Percentiles rank a stretch among this genome's conserved stretches.
Conservation (phyloP, 92 coral and sea anemone genomes). For the Porites rus region DNA sequence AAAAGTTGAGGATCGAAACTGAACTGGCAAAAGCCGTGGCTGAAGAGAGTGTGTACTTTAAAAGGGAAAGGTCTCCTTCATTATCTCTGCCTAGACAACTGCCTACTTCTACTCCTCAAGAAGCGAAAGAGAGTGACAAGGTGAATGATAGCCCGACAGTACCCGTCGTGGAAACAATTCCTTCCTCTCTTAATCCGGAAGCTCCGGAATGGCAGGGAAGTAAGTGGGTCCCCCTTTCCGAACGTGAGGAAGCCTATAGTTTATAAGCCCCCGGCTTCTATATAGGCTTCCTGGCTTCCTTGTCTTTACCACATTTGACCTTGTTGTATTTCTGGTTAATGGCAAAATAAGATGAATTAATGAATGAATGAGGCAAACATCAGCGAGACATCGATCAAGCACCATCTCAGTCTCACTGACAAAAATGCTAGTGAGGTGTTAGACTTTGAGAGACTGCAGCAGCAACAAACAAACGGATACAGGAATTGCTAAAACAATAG, state of each 20-base stretch:
- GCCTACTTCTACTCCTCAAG: too few species aligned
- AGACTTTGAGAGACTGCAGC: not conserved
- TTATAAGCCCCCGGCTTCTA: too few species aligned
- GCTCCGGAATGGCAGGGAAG: not conserved
- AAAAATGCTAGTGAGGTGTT: constrained; percentile 22
- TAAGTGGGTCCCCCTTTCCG: not conserved
- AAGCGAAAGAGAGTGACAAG: too few species aligned
- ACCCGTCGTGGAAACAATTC: too few species aligned
- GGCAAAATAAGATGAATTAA: too few species aligned
- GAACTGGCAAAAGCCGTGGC: constrained; percentile 18
- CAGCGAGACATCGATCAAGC: not conserved
- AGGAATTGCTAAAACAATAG: constrained; percentile 30
- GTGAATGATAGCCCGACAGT: too few species aligned
- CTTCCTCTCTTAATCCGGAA: not conserved
- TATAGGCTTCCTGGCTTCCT: too few species aligned
- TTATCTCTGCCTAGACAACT: too few species aligned
- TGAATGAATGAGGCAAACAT: not conserved
- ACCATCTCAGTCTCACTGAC: not conserved
- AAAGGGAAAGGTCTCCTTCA: too few species aligned
- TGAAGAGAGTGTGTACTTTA: constrained; percentile 3
- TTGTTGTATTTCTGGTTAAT: too few species aligned
- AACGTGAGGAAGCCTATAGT: not conserved
- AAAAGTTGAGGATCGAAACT: not conserved
- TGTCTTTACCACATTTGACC: too few species aligned
- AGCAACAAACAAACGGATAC: not conserved